Evolutionary conservation across 2,888 invertebrate genomes (phyloP), one percentile per base, ranked within the genome.

Genomic region (Galerucella nymphaeae): DNA sequence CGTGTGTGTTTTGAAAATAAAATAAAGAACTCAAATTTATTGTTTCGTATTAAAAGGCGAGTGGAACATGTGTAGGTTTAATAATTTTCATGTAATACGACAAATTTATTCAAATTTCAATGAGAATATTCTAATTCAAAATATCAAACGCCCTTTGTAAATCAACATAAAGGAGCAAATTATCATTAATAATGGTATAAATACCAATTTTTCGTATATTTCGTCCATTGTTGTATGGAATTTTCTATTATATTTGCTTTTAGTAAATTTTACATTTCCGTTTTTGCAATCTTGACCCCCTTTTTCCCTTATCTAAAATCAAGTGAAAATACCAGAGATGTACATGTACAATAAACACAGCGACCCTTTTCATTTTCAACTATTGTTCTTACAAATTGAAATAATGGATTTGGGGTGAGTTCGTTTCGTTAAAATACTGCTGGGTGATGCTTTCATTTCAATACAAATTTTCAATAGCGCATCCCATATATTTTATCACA

Each of bases 381-480:
- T 73, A 70, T 73, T 73, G 73, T 73, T 70, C 70, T 64, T 62
- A 57, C 41, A 53, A 68, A 70, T 70, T 73, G 67, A 66, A 73
- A 73, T 73, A 70, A 73, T 70, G 66, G 70, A 73, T 62, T 62
- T 45, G 73, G 61, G 62, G 53, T 53, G 58, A 42, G 48, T 48
- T 42, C 66, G 61, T 62, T 65, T 66, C 62, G 71, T 71, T 63
- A 20, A 20, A 67, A 63, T 63, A 67, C 62, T 71, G 18, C 67
- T 64, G 30, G 42, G 50, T 53, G 64, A 30, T 50, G 67, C 50
- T n/a, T n/a, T 62, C 23, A 42, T 62, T 62, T 62, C 61, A 9
- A 38, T 23, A 30, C 30, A 8, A 23, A 30, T 13, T 30, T 13
- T 23, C 58, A 58, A 38, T n/a, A 59, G 59, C 30, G 61, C 1